Evolutionary conservation across 2,113 vertebrate genomes (phyloP), one percentile per base, ranked within the genome.

Genomic region (Psilopogon haemacephalus): DNA sequence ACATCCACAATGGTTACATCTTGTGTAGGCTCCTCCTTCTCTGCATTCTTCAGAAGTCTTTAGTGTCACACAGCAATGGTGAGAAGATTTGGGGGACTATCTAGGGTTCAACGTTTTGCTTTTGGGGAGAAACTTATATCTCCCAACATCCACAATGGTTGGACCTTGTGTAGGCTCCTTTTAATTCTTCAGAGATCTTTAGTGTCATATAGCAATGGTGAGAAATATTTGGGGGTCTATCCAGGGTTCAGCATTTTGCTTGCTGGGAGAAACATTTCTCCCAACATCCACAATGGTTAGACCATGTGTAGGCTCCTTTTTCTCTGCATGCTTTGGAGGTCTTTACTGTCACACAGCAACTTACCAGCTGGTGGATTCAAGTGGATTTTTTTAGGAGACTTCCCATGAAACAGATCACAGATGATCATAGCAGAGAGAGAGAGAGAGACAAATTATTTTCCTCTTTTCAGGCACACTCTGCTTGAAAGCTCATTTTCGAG

Each of bases 401-500:
- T 88, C 35, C 1, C 3, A 30, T 28, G 48, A 81, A 86, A 75
- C 15, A 62, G 38, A 46, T 71, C 16, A 21, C 32, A 20, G 8
- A 75, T 58, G 64, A 83, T 71, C 38, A 40, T 9, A 50, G 64
- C 24, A 73, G 89, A 89, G 55, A 81, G 88, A 93, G 59, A 73
- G 89, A 89, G 55, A 81, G 88, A 93, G 59, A 50, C 56, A 89
- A 85, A 79, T 72, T 59, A 58, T 86, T 92, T 90, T 71, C 27
- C 35, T 87, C 67, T 67, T 84, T 42, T 54, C 60, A 52, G 3
- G 0, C 15, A 11, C 35, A 27, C 27, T 89, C 75, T 82, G 63
- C 65, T 68, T 81, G 75, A 84, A 93, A 93, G 46, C 84, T 86
- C 54, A 72, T 96, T 96, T 95, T 93, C 85, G 93, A 55, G 37